Evolutionary conservation across 2,888 invertebrate species (phyloP), one percentile per base, ranked within the genome.

Genomic region (Theodoxus fluviatilis): DNA sequence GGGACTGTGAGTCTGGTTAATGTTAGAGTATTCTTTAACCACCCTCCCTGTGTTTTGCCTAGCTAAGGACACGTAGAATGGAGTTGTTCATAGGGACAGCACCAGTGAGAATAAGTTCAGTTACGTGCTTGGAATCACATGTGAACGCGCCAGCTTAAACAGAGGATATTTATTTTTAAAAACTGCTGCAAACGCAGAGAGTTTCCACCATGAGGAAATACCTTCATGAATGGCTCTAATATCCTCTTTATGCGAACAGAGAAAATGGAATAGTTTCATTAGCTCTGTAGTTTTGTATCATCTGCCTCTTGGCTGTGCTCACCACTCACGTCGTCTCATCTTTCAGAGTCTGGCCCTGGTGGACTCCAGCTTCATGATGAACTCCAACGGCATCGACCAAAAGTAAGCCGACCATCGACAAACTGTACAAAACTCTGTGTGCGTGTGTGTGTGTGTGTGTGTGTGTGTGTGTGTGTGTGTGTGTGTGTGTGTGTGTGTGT

Each of bases 291-390:
- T 22, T 22, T 52, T 4, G n/a, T 18, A 52, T 52, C 25, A 22
- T 9, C 25, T 18, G 6, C n/a, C 9, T 22, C 4, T 4, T 22
- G 6, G 9, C n/a, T 52, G 6, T 9, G n/a, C 4, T 52, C 52
- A n/a, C 25, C 22, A 52, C n/a, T 52, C 52, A 52, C n/a, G 6
- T 52, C n/a, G n/a, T 74, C 75, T 64, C n/a, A 72, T 72, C 72
- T 91, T 91, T 75, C 91, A 97, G 94, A 96, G 96, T 83, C 91
- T 97, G 82, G 94, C 95, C n/a, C 94, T 96, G 93, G 95, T 97
- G 81, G 96, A 97, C 88, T 94, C 96, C 70, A 96, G 95, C 89
- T 90, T 97, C 74, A 88, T 95, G 73, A 93, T 94, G 49, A 93
- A 79, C 65, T 78, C 79, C 3, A 74, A 75, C 1, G 74, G 76